Evolutionary conservation across 2,888 invertebrate species (phyloP), one percentile per base, ranked within the genome.

Genomic region (Rhabditoides inermis): DNA sequence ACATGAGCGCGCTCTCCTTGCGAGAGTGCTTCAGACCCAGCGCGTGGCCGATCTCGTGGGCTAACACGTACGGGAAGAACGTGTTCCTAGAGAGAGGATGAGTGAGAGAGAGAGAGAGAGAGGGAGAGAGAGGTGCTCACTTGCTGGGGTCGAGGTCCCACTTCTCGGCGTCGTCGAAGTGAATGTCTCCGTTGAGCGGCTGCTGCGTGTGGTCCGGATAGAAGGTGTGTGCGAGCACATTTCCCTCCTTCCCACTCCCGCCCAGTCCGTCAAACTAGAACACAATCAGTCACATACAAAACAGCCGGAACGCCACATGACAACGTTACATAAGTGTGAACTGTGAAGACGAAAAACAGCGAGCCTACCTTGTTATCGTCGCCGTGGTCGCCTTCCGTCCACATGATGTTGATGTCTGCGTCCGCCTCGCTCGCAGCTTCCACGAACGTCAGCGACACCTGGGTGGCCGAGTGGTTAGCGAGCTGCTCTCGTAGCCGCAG

Each of bases 331-430:
- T 12, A 40, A 45, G n/a, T n/a, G n/a, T n/a, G n/a, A n/a, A n/a
- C n/a, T n/a, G n/a, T n/a, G n/a, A n/a, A n/a, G n/a, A n/a, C n/a
- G 36, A 41, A 48, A 22, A 27, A 27, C 30, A 27, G 20, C 28
- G 3, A 3, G 15, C 47, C 25, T 6, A 67, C 66, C 30, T 58
- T 54, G 51, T 69, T 61, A n/a, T 60, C 56, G 51, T 74, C 74
- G 12, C 72, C 73, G 52, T 74, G 74, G 3, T 68, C 60, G 15
- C 72, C 75, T 42, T 81, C 80, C 1, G 83, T 85, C 79, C 88
- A 88, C 2, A 83, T 82, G 22, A 88, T 82, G 51, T 84, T 82
- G 59, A 88, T 87, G 74, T 88, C 87, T 0, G 87, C 86, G 7
- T 81, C 78, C n/a, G 53, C 68, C 1, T 82, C 81, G 75, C 18